Conservation (phyloP, 2,888 invertebrate genomes). For the Seladonia tumulorum region DNA sequence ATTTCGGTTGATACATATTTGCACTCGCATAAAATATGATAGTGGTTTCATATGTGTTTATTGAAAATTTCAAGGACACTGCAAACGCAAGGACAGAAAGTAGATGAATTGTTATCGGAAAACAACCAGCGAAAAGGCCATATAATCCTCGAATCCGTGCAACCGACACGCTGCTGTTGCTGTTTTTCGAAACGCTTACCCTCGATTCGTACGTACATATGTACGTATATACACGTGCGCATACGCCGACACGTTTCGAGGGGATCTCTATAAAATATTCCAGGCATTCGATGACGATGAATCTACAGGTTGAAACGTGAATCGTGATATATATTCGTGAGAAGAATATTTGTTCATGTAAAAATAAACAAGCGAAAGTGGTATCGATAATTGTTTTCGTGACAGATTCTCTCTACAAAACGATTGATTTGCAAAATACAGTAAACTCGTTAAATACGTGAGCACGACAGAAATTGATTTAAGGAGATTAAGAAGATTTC, state of each 20-base stretch:
- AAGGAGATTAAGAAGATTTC: background rate
- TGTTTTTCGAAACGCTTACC: constrained; percentile 7
- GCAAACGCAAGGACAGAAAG: background rate
- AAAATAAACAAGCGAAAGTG: background rate
- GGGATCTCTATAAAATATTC: background rate
- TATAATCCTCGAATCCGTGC: background rate
- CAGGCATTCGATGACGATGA: background rate
- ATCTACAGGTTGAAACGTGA: background rate
- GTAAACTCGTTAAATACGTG: background rate
- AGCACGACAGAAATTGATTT: background rate
- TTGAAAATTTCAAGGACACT: background rate
- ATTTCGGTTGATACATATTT: no score
- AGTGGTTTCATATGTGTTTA: background rate
- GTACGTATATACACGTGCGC: background rate
- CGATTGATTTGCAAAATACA: background rate
- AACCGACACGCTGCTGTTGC: background rate
- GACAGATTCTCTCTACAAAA: background rate
- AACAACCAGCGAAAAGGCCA: background rate
- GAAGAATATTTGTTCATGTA: background rate
- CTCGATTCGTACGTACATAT: background rate
- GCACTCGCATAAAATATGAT: no score
- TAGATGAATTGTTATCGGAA: background rate
- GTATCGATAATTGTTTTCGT: background rate
- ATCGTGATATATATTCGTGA: background rate
- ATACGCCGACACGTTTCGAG: background rate